phyloP scores from a whole-genome alignment of 2,113 vertebrate genomes.

The Phrynosoma platyrhinos region DNA sequence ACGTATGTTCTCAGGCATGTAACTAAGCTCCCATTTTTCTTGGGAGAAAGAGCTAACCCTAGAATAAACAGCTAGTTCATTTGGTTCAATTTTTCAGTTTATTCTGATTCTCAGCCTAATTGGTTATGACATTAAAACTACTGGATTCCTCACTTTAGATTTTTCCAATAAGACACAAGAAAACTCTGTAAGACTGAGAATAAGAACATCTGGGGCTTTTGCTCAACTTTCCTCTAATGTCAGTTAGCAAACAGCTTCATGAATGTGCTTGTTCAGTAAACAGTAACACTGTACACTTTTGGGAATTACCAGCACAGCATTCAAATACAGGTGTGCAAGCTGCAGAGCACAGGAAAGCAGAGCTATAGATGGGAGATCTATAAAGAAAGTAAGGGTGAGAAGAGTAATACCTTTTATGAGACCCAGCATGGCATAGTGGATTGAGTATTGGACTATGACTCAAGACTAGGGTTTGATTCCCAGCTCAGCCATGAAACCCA shows the following conservation, averaged over 20 bases:
- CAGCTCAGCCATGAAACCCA: too few relatives aligned
- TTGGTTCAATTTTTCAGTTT: not conserved
- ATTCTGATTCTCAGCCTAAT: not conserved
- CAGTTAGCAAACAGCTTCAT: conserved; percentile 5
- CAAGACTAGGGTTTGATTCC: too few relatives aligned
- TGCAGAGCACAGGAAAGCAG: conserved; percentile 26
- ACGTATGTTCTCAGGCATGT: too few relatives aligned
- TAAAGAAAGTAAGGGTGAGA: not conserved
- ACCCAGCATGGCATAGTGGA: too few relatives aligned
- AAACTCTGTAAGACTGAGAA: not conserved
- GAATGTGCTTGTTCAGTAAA: conserved; percentile 10
- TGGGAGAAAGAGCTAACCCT: too few relatives aligned
- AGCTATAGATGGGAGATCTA: not conserved
- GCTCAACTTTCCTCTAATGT: not conserved
- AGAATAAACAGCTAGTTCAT: too few relatives aligned
- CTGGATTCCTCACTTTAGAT: not conserved
- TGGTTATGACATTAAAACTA: not conserved
- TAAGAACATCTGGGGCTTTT: not conserved
- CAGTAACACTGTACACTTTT: not conserved
- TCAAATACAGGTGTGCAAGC: conserved; percentile 26
- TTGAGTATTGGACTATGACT: too few relatives aligned
- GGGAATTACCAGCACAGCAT: not conserved
- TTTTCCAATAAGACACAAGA: not conserved
- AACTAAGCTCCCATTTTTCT: too few relatives aligned
- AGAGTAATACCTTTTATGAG: not conserved